Base-by-base conservation (phyloP, 2,797 vertebrate species). In the Rhinogobio ventralis region DNA sequence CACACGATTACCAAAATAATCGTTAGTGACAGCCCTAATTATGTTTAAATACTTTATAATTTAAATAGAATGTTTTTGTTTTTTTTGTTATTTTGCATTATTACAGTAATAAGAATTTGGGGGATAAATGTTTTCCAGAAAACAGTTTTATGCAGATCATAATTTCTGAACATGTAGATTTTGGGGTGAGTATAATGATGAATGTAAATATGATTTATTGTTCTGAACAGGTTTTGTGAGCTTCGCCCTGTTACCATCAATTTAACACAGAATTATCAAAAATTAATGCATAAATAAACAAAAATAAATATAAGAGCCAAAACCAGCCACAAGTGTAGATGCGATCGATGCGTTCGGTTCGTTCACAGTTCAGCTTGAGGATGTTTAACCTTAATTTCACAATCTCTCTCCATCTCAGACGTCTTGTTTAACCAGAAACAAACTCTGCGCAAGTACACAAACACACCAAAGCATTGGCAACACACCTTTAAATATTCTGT, bases 291-390 rank as follows among this genome's bases (percentile, higher is more conserved):
- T 64, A 14, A 57, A 57, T 36, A 73, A 78, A 79, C 36, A 82
- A 85, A 90, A 85, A 92, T 84, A 85, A 90, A 86, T 77, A 55
- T 55, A 36, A 55, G 89, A 89, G 86, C 30, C 78, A 87, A 84
- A 87, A 84, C 86, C 36, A 19, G 75, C 23, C 20, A 42, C 55
- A 87, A 84, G 81, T 46, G 45, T 72, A 36, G 76, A n/a, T n/a
- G n/a, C n/a, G 62, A 62, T 81, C 68, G 20, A 81, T 76, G 75
- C 79, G 0, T 20, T 85, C 4, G 13, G n/a, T 86, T 74, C 86
- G 30, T 86, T 91, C 86, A 87, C 89, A 89, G 86, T 88, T 60
- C 88, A 84, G 79, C 9, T 55, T 62, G 75, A 78, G 62, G 69
- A 73, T 30, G 28, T 49, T 8, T 23, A 71, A 79, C 55, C 84